Base-by-base conservation (phyloP, 1,140 invertebrate species). In the Mactra quadrangularis region DNA sequence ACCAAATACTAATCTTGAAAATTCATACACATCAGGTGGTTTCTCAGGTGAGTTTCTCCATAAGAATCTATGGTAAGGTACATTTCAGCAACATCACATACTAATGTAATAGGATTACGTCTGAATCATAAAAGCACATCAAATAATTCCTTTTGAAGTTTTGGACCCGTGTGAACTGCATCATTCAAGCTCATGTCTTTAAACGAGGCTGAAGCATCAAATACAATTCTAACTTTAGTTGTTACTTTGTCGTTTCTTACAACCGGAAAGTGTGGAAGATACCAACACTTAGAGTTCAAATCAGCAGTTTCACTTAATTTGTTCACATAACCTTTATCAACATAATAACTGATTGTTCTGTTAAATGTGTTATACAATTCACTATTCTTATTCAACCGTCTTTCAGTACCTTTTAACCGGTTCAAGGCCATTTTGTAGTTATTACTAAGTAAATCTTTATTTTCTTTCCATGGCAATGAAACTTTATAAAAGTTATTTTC, bases 91-190 rank as follows among this genome's bases (percentile, higher is more conserved):
- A 86, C 85, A 33, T 86, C 82, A 47, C 83, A 72, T 0, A 72
- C 52, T 3, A 89, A 29, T 3, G 79, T 85, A 1, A 89, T 68
- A 31, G 45, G 52, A 15, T 83, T 13, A 13, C 59, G 45, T 7
- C 89, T 68, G 81, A 89, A 89, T 45, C 85, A 41, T 0, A 87
- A 29, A 4, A 89, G 55, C 0, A 89, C 82, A 50, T 45, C 71
- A 53, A 85, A 72, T 17, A 89, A 41, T 25, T 77, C 68, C 57
- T 52, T 88, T 87, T 94, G 92, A 0, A 94, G n/a, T 70, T 89
- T 89, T 22, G 93, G 92, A 0, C 90, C 90, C 22, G 33, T 29
- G 19, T 85, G 35, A 31, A 90, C 64, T 2, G 38, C 3, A 52
- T 82, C 85, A 78, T 86, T 86, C 29, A 86, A 60, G 3, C 50